Evolutionary conservation across 2,888 invertebrate genomes (phyloP).

Genomic region (Noctua janthina): DNA sequence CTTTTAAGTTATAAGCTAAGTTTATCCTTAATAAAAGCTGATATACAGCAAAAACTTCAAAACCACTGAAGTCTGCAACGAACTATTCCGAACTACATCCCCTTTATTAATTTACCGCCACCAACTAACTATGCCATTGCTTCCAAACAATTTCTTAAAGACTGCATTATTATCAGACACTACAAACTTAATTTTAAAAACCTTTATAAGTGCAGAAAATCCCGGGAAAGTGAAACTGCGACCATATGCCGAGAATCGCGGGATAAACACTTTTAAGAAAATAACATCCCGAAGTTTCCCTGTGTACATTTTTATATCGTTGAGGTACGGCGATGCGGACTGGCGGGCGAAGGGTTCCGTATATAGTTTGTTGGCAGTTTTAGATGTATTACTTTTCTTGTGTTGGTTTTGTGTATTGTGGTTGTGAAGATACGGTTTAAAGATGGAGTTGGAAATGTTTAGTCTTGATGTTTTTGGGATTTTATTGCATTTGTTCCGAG

Average conservation of each 20-base stretch:
- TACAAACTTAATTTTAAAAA: constrained; percentile 48
- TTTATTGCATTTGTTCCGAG: not conserved
- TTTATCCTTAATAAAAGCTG: constrained; percentile 16
- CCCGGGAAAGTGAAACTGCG: constrained; percentile 36
- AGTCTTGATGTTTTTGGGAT: not conserved
- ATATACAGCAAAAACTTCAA: constrained; percentile 26
- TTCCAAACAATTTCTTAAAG: constrained; percentile 45
- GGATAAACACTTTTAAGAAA: constrained; percentile 73
- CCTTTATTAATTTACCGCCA: constrained; percentile 57
- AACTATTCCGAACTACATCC: constrained; percentile 47
- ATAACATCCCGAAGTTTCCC: constrained; percentile 63
- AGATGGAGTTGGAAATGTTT: not conserved
- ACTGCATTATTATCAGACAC: constrained; percentile 27
- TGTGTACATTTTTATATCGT: constrained; percentile 67
- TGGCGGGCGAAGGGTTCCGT: constrained; percentile 32
- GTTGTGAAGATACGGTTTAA: constrained; percentile 1
- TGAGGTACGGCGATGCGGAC: constrained; percentile 40
- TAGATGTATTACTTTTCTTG: constrained; percentile 46
- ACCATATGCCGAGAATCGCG: constrained; percentile 62
- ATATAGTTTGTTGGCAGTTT: constrained; percentile 37
- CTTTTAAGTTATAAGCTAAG: constrained; percentile 12
- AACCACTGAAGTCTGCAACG: constrained; percentile 29
- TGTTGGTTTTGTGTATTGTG: constrained; percentile 25
- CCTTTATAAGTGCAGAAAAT: constrained; percentile 44
- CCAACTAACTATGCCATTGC: constrained; percentile 34